A percentile compares a stretch with the other conserved stretches of the same genome.
Conservation (phyloP, 2,888 invertebrate species). For the Bedellia somnulentella region DNA sequence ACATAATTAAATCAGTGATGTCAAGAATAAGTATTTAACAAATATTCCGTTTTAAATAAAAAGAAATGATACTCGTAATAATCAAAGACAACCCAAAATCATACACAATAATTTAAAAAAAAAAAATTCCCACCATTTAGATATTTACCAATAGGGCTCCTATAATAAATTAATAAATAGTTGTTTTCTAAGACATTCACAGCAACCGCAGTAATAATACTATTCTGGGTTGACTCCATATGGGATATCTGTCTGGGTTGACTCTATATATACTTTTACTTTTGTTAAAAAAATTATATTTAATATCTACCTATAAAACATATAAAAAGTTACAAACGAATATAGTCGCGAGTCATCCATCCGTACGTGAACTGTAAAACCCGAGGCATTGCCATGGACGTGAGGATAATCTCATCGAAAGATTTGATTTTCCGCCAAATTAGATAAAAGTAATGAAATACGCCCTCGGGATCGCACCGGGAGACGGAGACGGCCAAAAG, state of each 20-base stretch:
- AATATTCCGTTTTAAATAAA: no score
- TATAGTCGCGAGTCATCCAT: not conserved
- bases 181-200: not conserved
- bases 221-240: not conserved
- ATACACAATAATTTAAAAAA: no score
- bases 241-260: not conserved
- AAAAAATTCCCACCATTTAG: no score
- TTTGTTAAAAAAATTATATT: not conserved
- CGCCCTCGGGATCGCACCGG: constrained; percentile 26
- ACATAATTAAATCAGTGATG: no score
- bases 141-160: no score
- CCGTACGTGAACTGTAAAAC: not conserved
- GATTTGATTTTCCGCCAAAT: constrained; percentile 59
- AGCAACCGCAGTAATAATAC: not conserved
- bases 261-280: not conserved
- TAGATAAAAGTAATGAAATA: constrained; percentile 57
- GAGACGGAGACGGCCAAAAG: constrained; percentile 18
- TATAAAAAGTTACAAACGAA: not conserved
- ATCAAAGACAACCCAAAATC: no score
- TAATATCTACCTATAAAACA: not conserved
- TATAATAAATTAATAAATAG: no score
- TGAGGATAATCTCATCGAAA: constrained; percentile 50
- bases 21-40: no score
- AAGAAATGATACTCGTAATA: no score
- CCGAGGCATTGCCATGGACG: constrained; percentile 17